Evolutionary conservation across 2,797 vertebrate species (phyloP), one percentile per base, ranked within the genome.

Genomic region (Syngnathus acus): DNA sequence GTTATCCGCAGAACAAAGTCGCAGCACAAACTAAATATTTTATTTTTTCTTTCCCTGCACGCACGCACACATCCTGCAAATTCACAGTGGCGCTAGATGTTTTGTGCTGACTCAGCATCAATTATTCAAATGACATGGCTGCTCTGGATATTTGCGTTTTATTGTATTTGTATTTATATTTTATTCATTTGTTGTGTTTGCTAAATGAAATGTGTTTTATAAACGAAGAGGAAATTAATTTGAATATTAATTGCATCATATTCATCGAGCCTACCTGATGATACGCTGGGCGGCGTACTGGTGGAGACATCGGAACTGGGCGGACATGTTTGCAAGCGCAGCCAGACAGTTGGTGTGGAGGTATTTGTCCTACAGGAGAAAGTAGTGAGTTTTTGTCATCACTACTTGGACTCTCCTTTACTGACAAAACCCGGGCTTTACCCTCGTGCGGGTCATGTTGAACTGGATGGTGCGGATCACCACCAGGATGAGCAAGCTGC

Each of bases 381-480:
- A 6, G 23, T n/a, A 51, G 0, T 23, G 13, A 45, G 21, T 8
- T 37, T 26, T 9, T 45, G 14, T 63, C 43, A 65, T 42, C 39
- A 55, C 9, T 19, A 57, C 16, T 7, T 66, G 13, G 43, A 55
- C 43, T 9, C 0, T 68, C 43, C 2, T 26, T 62, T 32, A 21
- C 2, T 19, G 38, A 2, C 19, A 3, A 5, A 0, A 43, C 39
- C 43, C 58, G 47, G 10, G 17, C 69, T 92, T 90, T 84, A 99
- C 97, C 92, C 96, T 92, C 32, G 96, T 99, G 65, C 97, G 89
- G 9, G 97, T 99, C 97, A 99, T 99, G 89, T 99, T 99, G 88
- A 95, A 99, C 74, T 99, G 97, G 80, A 99, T 97, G 79, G 96
- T 98, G 86, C 97, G 93, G 83, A 99, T 98, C 72, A 99, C 96